These are phyloP conservation scores for Chiridota heheva DNA, from an alignment of 35 echinoderm and acorn worm genomes.

Conservation along the genomic window DNA sequence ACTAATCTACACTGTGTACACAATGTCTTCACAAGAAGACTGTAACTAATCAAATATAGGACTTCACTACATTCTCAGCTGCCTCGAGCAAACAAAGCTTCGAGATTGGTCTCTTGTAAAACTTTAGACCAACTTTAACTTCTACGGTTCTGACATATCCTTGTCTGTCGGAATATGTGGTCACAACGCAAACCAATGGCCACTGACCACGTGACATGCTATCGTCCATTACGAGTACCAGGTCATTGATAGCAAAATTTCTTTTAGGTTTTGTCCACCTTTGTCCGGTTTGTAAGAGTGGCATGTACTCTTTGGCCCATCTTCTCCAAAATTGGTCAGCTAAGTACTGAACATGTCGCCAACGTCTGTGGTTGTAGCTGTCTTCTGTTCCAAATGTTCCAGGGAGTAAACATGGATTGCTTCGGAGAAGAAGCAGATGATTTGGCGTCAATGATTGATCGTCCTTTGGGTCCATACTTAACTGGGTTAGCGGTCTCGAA, in stretches of 20 bases:
- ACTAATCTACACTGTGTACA: too few relatives aligned
- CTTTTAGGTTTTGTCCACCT: conserved; percentile 37
- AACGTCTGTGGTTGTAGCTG: not conserved
- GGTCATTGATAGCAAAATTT: conserved; percentile 44
- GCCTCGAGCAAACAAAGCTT: conserved; percentile 63
- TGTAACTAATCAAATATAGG: too few relatives aligned
- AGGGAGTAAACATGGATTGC: conserved; percentile 23
- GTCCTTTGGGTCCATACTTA: conserved; percentile 46
- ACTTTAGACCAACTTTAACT: conserved; percentile 30
- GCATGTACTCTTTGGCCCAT: conserved; percentile 66
- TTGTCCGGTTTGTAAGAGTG: conserved; percentile 56
- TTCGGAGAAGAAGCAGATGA: conserved; percentile 46
- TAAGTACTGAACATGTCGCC: conserved; percentile 59
- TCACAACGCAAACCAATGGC: conserved; percentile 45
- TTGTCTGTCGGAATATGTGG: conserved; percentile 52
- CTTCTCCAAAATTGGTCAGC: conserved; percentile 56
- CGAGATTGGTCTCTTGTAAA: conserved; percentile 49
- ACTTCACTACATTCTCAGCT: not conserved
- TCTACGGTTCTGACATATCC: conserved; percentile 56
- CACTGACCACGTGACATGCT: conserved; percentile 30
- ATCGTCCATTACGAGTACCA: conserved; percentile 62
- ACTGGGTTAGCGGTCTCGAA: conserved; percentile 41
- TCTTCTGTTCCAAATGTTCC: conserved; percentile 41
- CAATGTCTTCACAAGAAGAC: too few relatives aligned
- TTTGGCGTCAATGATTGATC: conserved; percentile 59